phyloP scores from a whole-genome alignment of 1,140 invertebrate species.

The Prorops nasuta region DNA sequence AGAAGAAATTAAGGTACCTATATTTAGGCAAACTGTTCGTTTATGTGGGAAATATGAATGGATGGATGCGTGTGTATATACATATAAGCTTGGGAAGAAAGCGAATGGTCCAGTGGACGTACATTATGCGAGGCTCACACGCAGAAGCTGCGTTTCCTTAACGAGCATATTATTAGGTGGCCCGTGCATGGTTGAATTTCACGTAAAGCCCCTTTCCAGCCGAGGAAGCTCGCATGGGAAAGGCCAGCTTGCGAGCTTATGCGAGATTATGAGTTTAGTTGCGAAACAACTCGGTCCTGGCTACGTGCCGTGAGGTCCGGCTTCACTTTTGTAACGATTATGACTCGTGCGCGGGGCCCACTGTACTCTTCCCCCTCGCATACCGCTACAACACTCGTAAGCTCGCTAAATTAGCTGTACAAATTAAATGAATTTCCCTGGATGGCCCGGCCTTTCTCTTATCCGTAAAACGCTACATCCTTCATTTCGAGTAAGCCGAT shows the following conservation, averaged over 20 bases:
- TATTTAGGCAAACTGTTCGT: no score
- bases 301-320: constrained; percentile 20
- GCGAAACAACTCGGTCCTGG: constrained; percentile 39
- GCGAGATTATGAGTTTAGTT: constrained; percentile 55
- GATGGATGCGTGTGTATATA: no score
- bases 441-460: no score
- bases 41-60: no score
- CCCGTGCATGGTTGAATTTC: constrained; percentile 39
- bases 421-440: constrained; percentile 8
- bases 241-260: constrained; percentile 51
- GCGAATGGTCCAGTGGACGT: no score
- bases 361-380: not conserved
- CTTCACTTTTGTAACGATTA: constrained; percentile 48
- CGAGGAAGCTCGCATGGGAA: constrained; percentile 44
- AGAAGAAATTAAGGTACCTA: no score
- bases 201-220: constrained; percentile 27
- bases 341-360: constrained; percentile 21
- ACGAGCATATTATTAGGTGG: constrained; percentile 41
- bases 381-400: no score
- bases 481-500: not conserved
- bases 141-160: constrained; percentile 27
- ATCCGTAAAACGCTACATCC: not conserved
- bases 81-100: no score
- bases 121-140: no score
- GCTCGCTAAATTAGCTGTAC: constrained; percentile 7